Percentiles rank a stretch among this genome's conserved stretches.
Conservation (phyloP, 2,797 vertebrate genomes). For the Neostethus bicornis region DNA sequence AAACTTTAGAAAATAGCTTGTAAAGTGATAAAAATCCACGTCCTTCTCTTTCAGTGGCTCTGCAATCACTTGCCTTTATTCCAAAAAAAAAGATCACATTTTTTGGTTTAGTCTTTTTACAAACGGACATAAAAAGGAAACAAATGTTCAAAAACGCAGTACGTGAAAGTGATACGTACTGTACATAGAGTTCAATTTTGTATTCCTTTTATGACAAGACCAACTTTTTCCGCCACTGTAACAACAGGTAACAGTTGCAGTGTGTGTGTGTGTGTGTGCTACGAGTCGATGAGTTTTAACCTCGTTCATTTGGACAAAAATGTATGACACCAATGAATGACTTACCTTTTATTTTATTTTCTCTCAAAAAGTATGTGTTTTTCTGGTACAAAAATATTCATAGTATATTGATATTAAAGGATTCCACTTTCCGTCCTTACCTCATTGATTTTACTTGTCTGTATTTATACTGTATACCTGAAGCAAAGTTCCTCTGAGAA, state of each 20-base stretch:
- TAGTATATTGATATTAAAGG: slow-evolving; percentile 61
- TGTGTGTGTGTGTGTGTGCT: slow-evolving; percentile 40
- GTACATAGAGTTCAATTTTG: slow-evolving; percentile 78
- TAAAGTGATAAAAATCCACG: slow-evolving; percentile 16
- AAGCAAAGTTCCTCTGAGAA: slow-evolving; percentile 71
- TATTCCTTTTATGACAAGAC: slow-evolving; percentile 68
- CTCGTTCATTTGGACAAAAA: slow-evolving; percentile 63
- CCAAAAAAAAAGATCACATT: slow-evolving; percentile 23
- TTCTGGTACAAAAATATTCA: slow-evolving; percentile 63
- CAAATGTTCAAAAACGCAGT: slow-evolving; percentile 32
- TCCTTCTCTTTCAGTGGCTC: slow-evolving; percentile 46
- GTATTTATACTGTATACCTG: slow-evolving; percentile 64
- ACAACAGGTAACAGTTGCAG: slow-evolving; percentile 27
- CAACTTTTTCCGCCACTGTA: slow-evolving; percentile 45
- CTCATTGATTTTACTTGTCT: slow-evolving; percentile 65
- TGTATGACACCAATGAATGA: slow-evolving; percentile 83
- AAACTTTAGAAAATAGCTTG: slow-evolving; percentile 19
- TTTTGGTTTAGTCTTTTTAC: slow-evolving; percentile 17
- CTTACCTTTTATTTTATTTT: slow-evolving; percentile 61
- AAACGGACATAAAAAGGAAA: slow-evolving; percentile 23
- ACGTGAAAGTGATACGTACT: slow-evolving; percentile 55
- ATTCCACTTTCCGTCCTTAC: slow-evolving; percentile 56
- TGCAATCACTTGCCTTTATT: slow-evolving; percentile 53
- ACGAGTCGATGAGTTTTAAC: slow-evolving; percentile 49
- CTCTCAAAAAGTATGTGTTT: slow-evolving; percentile 61